These are phyloP conservation scores for Lumbricus terrestris DNA, from an alignment of 2,888 invertebrate species.

Conservation along the genomic window DNA sequence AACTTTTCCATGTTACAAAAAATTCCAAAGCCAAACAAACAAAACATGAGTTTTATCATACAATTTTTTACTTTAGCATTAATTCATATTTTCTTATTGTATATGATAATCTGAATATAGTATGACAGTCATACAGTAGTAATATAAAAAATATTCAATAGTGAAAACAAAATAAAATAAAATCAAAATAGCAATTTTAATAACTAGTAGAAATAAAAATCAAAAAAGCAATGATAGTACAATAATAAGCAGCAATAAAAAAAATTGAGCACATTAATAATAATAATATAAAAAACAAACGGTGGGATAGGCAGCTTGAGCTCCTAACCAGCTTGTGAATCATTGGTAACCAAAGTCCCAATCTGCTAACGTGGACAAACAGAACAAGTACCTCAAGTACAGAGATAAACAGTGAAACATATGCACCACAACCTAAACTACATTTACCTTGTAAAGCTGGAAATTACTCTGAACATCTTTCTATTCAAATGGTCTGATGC, in stretches of 20 bases:
- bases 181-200: not conserved
- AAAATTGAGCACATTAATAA: not conserved
- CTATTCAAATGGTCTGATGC: not conserved
- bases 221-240: not conserved
- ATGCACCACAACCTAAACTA: not conserved
- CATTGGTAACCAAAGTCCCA: not conserved
- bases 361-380: not conserved
- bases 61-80: not conserved
- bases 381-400: not conserved
- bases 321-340: not conserved
- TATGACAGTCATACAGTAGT: constrained; percentile 3
- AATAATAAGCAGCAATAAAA: not conserved
- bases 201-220: not conserved
- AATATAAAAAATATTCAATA: not conserved
- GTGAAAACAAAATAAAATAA: not conserved
- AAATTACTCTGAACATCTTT: not conserved
- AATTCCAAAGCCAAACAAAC: not conserved
- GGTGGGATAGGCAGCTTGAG: constrained; percentile 3
- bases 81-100: too few relatives aligned
- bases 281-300: not conserved
- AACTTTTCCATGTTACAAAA: not conserved
- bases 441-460: not conserved
- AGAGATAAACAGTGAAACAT: not conserved
- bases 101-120: not conserved
- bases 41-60: not conserved